phyloP scores from a whole-genome alignment of 2,888 invertebrate genomes.

The Fragum whitleyi region DNA sequence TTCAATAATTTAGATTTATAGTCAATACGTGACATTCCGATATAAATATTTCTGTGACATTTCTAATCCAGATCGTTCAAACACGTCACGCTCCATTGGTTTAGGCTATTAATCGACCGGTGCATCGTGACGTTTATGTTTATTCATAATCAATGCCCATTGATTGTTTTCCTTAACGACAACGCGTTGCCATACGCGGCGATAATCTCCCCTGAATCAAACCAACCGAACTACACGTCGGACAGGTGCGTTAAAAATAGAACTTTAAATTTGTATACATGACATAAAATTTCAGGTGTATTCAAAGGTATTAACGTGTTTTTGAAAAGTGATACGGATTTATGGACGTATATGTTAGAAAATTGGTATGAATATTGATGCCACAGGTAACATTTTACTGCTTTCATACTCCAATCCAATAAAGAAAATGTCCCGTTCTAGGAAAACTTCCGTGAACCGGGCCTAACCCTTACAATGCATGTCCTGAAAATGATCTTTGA shows the following conservation, averaged over 20 bases:
- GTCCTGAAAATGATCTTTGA: not conserved
- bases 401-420: not conserved
- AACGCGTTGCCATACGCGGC: slow-evolving; percentile 41
- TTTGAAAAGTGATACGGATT: not conserved
- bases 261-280: slow-evolving; percentile 12
- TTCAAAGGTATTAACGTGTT: not conserved
- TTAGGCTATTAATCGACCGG: slow-evolving; percentile 1
- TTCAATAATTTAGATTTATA: too few relatives aligned
- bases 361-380: not conserved
- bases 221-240: slow-evolving; percentile 11
- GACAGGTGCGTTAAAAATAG: slow-evolving; percentile 30
- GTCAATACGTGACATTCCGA: not conserved
- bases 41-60: not conserved
- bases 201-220: slow-evolving; percentile 39
- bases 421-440: not conserved
- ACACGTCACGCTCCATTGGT: slow-evolving; percentile 7
- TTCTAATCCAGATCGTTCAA: not conserved
- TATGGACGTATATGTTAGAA: slow-evolving; percentile 8
- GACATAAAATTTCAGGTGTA: slow-evolving; percentile 29
- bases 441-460: not conserved
- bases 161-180: slow-evolving; percentile 50
- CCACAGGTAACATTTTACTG: slow-evolving; percentile 7
- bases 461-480: not conserved
- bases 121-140: not conserved
- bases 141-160: slow-evolving; percentile 18